Evolutionary conservation across 2,888 invertebrate species (phyloP), one percentile per base, ranked within the genome.

Genomic region (Pasiphila rectangulata): DNA sequence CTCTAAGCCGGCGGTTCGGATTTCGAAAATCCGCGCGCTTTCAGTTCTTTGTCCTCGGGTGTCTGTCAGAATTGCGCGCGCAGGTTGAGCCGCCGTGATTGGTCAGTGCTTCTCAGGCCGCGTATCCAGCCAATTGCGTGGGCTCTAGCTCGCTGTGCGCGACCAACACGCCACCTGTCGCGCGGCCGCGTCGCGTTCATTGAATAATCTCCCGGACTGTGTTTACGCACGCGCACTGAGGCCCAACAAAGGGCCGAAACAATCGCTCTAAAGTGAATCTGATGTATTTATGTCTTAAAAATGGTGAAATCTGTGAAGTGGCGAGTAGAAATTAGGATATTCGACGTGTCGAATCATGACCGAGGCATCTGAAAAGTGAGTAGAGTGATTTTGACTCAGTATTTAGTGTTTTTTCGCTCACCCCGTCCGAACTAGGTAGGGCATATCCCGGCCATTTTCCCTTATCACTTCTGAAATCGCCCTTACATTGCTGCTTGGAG

Each of bases 321-420:
- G 93, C 93, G 92, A 92, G 92, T 92, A 91, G 93, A 91, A 92
- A 93, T 92, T 95, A 94, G 93, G 92, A 92, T 93, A 92, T 93
- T 93, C 91, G 91, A 91, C 91, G 92, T 92, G 89, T 93, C 93
- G 90, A 94, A 95, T 90, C 94, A 95, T 95, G 95, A 95, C 94
- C 93, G 95, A 95, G 92, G 92, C 93, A 93, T 93, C 93, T 93
- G 95, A 95, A 92, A 94, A 94, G 95, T 95, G 91, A 94, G 94
- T 93, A 79, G 56, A 70, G 69, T 67, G 61, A 57, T 68, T 73
- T 66, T 72, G 61, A 70, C 75, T 75, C 75, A 78, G 64, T 67
- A 81, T 78, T 49, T 74, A 61, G 67, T 69, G 74, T 71, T 37
- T 41, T 20, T 41, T 25, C 21, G 13, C 73, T 79, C 78, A 80